Percentiles rank a stretch among this genome's conserved stretches.
Evolutionary conservation across 2,888 invertebrate species (phyloP).

Genomic region (Agrotis segetum): DNA sequence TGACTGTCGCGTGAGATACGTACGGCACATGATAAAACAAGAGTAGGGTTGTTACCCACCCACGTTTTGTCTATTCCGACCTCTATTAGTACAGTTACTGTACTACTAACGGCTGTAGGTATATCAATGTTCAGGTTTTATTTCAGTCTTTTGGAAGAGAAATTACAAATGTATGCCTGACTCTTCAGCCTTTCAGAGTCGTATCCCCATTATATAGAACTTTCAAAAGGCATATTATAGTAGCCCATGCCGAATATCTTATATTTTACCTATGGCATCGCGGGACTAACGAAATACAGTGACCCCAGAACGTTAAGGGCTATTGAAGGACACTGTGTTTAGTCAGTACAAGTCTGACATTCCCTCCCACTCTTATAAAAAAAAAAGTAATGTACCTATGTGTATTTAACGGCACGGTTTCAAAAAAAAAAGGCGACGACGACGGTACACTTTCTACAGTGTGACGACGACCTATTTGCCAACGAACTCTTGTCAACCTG

Average conservation of each 20-base stretch:
- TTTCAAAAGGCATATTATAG: neutral
- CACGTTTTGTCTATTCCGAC: neutral
- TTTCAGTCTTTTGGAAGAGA: neutral
- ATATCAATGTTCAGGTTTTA: neutral
- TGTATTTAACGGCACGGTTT: too few species aligned
- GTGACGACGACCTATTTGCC: neutral
- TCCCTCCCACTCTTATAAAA: too few species aligned
- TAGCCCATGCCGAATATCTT: neutral
- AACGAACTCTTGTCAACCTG: neutral
- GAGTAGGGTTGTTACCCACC: constrained; percentile 29
- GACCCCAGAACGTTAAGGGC: too few species aligned
- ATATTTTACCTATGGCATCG: too few species aligned
- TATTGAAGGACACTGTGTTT: too few species aligned
- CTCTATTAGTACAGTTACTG: neutral
- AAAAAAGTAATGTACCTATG: too few species aligned
- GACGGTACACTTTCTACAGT: neutral
- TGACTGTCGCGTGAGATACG: constrained; percentile 29
- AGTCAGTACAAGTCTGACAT: too few species aligned
- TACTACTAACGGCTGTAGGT: neutral
- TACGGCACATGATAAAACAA: constrained; percentile 20
- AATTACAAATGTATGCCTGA: neutral
- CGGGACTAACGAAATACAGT: too few species aligned
- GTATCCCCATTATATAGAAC: neutral
- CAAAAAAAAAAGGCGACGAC: too few species aligned
- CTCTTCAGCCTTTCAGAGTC: neutral